Evolutionary conservation across 2,888 invertebrate species (phyloP).

Genomic region (Venusia cambrica): DNA sequence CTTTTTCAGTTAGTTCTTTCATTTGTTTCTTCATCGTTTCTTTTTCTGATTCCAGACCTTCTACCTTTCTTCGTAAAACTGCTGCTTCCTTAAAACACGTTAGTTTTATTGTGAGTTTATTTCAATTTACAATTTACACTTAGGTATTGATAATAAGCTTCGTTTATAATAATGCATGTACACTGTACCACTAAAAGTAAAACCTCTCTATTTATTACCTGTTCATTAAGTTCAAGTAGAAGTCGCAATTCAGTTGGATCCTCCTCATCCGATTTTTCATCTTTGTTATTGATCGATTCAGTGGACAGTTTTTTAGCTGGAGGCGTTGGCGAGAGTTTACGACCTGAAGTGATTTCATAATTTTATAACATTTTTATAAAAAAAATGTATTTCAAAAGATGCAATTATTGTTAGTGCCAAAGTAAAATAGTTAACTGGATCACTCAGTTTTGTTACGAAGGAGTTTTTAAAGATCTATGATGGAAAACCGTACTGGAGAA

Average conservation of each 20-base stretch:
- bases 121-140: too few relatives aligned
- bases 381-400: slow-evolving; percentile 13
- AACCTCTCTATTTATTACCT: too few relatives aligned
- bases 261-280: slow-evolving; percentile 89
- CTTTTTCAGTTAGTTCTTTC: slow-evolving; percentile 88
- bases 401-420: slow-evolving; percentile 22
- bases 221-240: slow-evolving; percentile 93
- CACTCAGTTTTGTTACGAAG: slow-evolving; percentile 37
- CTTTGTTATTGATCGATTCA: slow-evolving; percentile 84
- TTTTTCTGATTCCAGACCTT: slow-evolving; percentile 90
- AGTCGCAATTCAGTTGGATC: slow-evolving; percentile 91
- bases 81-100: slow-evolving; percentile 84
- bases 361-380: slow-evolving; percentile 2
- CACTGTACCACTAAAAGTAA: too few relatives aligned
- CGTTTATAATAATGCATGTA: too few relatives aligned
- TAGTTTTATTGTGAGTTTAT: too few relatives aligned
- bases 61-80: slow-evolving; percentile 90
- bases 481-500: slow-evolving; percentile 64
- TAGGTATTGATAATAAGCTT: too few relatives aligned
- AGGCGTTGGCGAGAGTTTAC: slow-evolving; percentile 85
- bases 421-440: slow-evolving; percentile 31
- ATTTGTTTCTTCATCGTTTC: slow-evolving; percentile 87
- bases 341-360: slow-evolving; percentile 69
- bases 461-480: slow-evolving; percentile 34
- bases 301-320: slow-evolving; percentile 83